phyloP scores from a whole-genome alignment of 2,113 vertebrate species.

The Chaetodon trifascialis region DNA sequence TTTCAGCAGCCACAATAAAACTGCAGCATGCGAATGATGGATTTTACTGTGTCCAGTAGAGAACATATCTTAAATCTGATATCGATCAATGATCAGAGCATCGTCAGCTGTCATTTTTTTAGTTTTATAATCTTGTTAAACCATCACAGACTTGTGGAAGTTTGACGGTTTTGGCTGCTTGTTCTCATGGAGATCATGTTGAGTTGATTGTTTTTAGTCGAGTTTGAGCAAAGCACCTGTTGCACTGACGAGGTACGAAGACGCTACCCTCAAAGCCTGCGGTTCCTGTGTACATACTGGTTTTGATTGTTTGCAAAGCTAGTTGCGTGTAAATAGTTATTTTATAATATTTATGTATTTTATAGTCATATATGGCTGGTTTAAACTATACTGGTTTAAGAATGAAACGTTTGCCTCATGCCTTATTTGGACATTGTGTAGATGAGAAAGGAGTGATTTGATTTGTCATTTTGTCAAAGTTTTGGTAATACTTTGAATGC shows the following conservation, averaged over 20 bases:
- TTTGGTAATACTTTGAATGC: conserved; percentile 31
- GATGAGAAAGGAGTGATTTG: conserved; percentile 31
- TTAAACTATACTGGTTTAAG: conserved; percentile 62
- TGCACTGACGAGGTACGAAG: conserved; percentile 68
- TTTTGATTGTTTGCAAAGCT: conserved; percentile 69
- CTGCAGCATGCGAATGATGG: conserved; percentile 2
- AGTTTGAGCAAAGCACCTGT: conserved; percentile 33
- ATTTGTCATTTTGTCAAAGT: conserved; percentile 30
- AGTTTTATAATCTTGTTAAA: neutral
- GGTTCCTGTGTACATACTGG: conserved; percentile 59
- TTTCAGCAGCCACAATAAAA: conserved; percentile 6
- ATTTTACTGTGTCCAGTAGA: neutral
- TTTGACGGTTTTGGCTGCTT: conserved; percentile 40
- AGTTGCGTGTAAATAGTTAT: conserved; percentile 80
- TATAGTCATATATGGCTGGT: conserved; percentile 68
- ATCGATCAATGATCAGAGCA: neutral
- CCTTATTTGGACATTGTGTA: conserved; percentile 71
- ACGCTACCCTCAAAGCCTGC: conserved; percentile 34
- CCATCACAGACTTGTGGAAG: neutral
- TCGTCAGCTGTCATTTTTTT: neutral
- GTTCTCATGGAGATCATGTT: conserved; percentile 26
- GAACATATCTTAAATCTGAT: neutral
- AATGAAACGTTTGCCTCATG: conserved; percentile 69
- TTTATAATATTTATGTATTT: conserved; percentile 83
- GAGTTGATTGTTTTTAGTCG: neutral